Evolutionary conservation across 2,113 vertebrate species (phyloP).

Genomic region (Thunnus thynnus): DNA sequence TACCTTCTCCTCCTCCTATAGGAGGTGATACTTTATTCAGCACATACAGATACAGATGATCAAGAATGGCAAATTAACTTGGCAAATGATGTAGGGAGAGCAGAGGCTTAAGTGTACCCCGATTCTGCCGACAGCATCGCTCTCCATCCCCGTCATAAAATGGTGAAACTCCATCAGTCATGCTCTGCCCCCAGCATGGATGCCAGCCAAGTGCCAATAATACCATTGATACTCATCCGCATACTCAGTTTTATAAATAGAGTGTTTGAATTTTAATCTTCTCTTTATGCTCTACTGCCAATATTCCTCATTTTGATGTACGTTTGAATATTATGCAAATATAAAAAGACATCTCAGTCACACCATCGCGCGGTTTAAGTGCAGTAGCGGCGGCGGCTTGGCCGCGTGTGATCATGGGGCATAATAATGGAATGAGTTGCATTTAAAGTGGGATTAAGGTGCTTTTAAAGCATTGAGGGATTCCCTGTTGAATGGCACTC

Average conservation of each 20-base stretch:
- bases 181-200: constrained; percentile 64
- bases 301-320: constrained; percentile 28
- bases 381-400: constrained; percentile 15
- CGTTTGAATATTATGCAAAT: constrained; percentile 39
- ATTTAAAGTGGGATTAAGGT: constrained; percentile 59
- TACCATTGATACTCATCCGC: constrained; percentile 66
- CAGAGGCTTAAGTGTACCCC: constrained; percentile 74
- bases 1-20: constrained; percentile 27
- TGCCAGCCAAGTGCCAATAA: constrained; percentile 69
- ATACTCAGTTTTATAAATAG: constrained; percentile 73
- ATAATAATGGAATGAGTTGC: constrained; percentile 33
- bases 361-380: constrained; percentile 27
- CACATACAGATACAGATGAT: constrained; percentile 31
- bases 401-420: constrained; percentile 7
- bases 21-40: constrained; percentile 6
- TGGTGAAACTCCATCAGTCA: constrained; percentile 76
- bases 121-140: constrained; percentile 61
- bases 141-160: constrained; percentile 70
- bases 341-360: constrained; percentile 28
- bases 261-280: constrained; percentile 62
- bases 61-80: constrained; percentile 57
- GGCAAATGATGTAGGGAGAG: constrained; percentile 52
- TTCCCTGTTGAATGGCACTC: constrained; percentile 32
- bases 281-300: constrained; percentile 27
- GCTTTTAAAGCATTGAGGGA: constrained; percentile 50